Percentiles rank a stretch among this genome's conserved stretches.
phyloP scores from a whole-genome alignment of 1,140 invertebrate species.

The Cecropterus lyciades region DNA sequence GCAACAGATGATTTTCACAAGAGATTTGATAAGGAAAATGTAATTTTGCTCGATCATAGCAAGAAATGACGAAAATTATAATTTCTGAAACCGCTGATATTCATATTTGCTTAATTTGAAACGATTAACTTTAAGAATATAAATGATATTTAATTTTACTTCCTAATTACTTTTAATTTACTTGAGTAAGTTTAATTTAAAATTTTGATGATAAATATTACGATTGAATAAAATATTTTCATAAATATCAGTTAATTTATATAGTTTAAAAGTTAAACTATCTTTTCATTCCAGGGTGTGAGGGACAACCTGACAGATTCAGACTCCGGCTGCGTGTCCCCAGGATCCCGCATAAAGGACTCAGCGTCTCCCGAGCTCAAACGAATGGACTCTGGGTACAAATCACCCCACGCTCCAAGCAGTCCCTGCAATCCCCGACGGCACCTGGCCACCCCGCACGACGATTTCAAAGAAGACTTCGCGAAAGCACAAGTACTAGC shows the following conservation, averaged over 20 bases:
- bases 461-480: constrained; percentile 78
- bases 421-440: constrained; percentile 72
- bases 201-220: not conserved
- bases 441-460: constrained; percentile 62
- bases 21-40: not conserved
- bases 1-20: constrained; percentile 1
- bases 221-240: not conserved
- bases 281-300: constrained; percentile 61
- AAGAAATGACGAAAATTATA: too few relatives aligned
- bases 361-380: constrained; percentile 82
- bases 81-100: too few relatives aligned
- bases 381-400: constrained; percentile 83
- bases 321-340: constrained; percentile 83
- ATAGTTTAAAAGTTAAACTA: not conserved
- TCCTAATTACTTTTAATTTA: too few relatives aligned
- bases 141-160: too few relatives aligned
- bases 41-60: too few relatives aligned
- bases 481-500: constrained; percentile 74
- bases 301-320: constrained; percentile 82
- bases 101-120: too few relatives aligned
- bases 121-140: too few relatives aligned
- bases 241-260: not conserved
- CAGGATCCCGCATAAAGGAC: constrained; percentile 80
- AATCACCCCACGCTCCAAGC: constrained; percentile 77
- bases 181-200: too few relatives aligned